Percentiles rank a stretch among this genome's conserved stretches.
These are phyloP conservation scores for Xyrauchen texanus DNA, from an alignment of 2,113 vertebrate species.

Conservation along the genomic window DNA sequence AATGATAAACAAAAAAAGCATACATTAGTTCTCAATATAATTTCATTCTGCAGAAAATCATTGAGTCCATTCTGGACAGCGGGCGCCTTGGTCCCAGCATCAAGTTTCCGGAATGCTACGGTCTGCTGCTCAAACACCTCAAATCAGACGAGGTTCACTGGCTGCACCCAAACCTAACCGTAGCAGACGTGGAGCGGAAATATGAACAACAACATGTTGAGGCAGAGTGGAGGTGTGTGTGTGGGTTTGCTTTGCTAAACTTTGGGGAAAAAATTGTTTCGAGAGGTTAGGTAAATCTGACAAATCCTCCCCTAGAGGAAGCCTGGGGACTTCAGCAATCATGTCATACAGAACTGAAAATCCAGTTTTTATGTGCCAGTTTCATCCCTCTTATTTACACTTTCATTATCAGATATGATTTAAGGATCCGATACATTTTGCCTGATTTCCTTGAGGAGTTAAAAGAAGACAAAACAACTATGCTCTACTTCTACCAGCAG, in stretches of 20 bases:
- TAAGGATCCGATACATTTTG: constrained; percentile 88
- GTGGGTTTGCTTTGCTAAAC: neutral
- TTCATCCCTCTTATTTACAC: neutral
- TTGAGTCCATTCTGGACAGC: constrained; percentile 82
- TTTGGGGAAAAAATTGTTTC: too few relatives aligned
- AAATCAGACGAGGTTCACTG: constrained; percentile 90
- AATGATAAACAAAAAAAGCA: neutral
- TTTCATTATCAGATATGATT: constrained; percentile 80
- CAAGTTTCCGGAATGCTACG: constrained; percentile 79
- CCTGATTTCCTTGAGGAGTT: constrained; percentile 84
- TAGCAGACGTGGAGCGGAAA: constrained; percentile 84
- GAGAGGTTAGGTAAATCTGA: too few relatives aligned
- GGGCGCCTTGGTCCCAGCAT: constrained; percentile 89
- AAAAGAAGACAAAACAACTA: constrained; percentile 84
- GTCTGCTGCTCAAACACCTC: constrained; percentile 90
- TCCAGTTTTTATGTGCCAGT: neutral
- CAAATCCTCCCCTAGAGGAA: too few relatives aligned
- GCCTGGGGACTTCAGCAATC: too few relatives aligned
- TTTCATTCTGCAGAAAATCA: constrained; percentile 73
- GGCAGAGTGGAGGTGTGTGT: constrained; percentile 90
- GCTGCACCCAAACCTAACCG: constrained; percentile 85
- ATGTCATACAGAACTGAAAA: too few relatives aligned
- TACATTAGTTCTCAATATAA: too few relatives aligned
- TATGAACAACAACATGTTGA: constrained; percentile 90
- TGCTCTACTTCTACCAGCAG: constrained; percentile 95